These are phyloP conservation scores for Pteropus rufus DNA, from an alignment of 2,797 vertebrate genomes.

Conservation along the genomic window DNA sequence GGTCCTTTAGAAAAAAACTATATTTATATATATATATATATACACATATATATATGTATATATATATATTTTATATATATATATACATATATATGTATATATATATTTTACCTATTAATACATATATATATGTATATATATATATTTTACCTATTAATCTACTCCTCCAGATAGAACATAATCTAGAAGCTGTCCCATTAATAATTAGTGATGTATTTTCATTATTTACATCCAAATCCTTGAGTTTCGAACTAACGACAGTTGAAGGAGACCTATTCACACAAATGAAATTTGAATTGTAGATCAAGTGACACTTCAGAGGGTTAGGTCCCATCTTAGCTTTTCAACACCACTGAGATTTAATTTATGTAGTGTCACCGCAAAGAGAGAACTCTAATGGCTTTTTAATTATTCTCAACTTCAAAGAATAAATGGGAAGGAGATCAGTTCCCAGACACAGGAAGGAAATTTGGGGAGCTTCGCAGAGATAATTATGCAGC, in stretches of 20 bases:
- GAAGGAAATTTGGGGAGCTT: not conserved
- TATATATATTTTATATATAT: not conserved
- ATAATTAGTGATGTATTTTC: not conserved
- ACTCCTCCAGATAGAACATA: rapidly evolving
- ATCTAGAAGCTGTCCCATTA: too few relatives aligned
- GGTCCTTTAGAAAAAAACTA: not conserved
- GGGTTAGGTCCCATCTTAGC: conserved; percentile 58
- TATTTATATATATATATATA: too few relatives aligned
- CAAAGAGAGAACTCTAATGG: conserved; percentile 66
- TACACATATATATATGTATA: too few relatives aligned
- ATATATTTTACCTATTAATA: not conserved
- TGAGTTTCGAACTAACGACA: conserved; percentile 56
- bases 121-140: too few relatives aligned
- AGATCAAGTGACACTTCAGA: conserved; percentile 66
- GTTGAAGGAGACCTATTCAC: conserved; percentile 68
- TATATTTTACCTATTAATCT: not conserved
- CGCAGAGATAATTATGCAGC: conserved; percentile 26
- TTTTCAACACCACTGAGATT: conserved; percentile 56
- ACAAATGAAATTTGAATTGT: conserved; percentile 74
- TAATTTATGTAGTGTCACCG: conserved; percentile 79
- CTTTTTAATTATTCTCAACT: conserved; percentile 79
- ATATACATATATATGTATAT: too few relatives aligned
- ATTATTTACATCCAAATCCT: conserved; percentile 31
- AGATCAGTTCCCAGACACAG: conserved; percentile 56
- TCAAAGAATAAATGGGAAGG: conserved; percentile 64